A percentile compares a stretch with the other conserved stretches of the same genome.
Evolutionary conservation across 2,797 vertebrate genomes (phyloP).

Genomic region (Buceros bicornis): DNA sequence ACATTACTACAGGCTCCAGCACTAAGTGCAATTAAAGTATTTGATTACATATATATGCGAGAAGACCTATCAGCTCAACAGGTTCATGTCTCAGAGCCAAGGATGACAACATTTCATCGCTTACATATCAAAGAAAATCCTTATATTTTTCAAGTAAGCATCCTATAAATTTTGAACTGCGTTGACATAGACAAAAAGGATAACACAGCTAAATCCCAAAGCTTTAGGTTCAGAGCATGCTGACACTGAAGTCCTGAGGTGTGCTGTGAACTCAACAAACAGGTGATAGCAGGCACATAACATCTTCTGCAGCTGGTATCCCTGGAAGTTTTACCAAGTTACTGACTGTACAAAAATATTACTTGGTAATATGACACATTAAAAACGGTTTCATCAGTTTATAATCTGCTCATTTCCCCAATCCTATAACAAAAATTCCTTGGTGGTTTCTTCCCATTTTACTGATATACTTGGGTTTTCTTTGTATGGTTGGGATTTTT

Average conservation of each 20-base stretch:
- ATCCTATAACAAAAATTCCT: neutral
- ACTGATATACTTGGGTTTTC: neutral
- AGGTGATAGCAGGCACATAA: neutral
- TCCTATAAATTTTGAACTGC: neutral
- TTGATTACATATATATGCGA: neutral
- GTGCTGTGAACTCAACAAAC: neutral
- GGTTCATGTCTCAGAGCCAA: neutral
- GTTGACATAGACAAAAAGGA: neutral
- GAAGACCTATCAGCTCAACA: neutral
- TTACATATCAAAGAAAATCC: neutral
- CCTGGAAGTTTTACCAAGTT: neutral
- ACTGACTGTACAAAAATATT: neutral
- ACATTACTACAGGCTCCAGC: neutral
- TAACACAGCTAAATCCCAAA: neutral
- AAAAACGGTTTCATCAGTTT: neutral
- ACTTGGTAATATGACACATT: neutral
- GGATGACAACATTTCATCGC: neutral
- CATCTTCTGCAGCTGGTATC: neutral
- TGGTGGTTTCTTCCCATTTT: neutral
- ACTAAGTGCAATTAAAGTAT: neutral
- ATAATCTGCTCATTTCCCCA: neutral
- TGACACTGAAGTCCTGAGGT: neutral
- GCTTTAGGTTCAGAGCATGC: neutral
- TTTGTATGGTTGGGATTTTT: neutral
- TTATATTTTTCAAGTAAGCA: neutral